phyloP scores from a whole-genome alignment of 1,140 invertebrate species.

The Pseudomyrmex concolor region DNA sequence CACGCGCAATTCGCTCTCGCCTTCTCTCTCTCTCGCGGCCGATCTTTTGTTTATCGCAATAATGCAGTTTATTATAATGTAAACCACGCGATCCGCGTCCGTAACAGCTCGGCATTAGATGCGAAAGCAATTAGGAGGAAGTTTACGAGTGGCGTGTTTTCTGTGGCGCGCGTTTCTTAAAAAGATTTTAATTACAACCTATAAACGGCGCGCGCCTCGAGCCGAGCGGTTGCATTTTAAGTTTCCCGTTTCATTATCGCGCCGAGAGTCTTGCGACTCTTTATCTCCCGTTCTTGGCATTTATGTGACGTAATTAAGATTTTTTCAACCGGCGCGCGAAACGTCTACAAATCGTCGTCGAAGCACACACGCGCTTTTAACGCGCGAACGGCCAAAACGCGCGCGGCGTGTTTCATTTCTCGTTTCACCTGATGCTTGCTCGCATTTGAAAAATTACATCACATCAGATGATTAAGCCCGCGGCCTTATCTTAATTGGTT shows the following conservation, averaged over 20 bases:
- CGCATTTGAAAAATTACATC: constrained; percentile 46
- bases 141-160: constrained; percentile 36
- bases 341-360: neutral
- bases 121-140: constrained; percentile 55
- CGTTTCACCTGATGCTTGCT: neutral
- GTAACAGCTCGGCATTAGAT: constrained; percentile 45
- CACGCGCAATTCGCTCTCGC: neutral
- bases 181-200: constrained; percentile 65
- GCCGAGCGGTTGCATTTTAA: constrained; percentile 49
- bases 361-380: neutral
- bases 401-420: neutral
- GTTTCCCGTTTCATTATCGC: constrained; percentile 56
- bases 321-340: constrained; percentile 27
- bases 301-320: constrained; percentile 60
- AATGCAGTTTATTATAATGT: constrained; percentile 34
- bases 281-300: constrained; percentile 32
- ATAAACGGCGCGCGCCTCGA: constrained; percentile 36
- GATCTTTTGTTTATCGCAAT: no score
- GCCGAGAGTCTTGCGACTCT: constrained; percentile 24
- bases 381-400: neutral
- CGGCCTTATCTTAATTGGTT: constrained; percentile 58
- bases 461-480: constrained; percentile 41
- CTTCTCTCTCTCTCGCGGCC: neutral
- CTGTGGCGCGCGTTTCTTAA: constrained; percentile 7
- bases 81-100: constrained; percentile 6